Percentiles rank a stretch among this genome's conserved stretches.
Conservation (phyloP, 2,113 vertebrate genomes). For the Cynopterus brachyotis region DNA sequence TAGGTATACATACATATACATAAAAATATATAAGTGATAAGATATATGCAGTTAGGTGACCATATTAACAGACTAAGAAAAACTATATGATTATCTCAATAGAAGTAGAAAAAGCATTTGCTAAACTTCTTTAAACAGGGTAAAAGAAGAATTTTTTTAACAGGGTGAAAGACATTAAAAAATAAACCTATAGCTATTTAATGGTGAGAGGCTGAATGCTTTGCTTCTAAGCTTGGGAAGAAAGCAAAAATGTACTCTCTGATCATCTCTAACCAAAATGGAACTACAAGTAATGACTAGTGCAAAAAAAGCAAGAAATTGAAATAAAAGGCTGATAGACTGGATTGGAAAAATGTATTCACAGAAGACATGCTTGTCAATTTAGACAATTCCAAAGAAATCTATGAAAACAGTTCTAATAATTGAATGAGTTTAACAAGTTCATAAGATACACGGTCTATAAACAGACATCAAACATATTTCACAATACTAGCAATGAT, state of each 20-base stretch:
- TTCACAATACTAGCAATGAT: background rate
- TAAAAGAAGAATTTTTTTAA: background rate
- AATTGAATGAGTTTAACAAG: background rate
- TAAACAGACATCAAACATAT: background rate
- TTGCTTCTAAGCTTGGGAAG: background rate
- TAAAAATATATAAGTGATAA: background rate
- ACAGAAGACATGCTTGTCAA: background rate
- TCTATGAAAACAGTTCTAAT: background rate
- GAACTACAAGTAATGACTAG: background rate
- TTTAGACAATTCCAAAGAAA: background rate
- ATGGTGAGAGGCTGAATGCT: background rate
- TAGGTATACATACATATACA: background rate
- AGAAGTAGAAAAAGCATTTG: background rate
- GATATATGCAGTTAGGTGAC: background rate
- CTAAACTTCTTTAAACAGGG: no score
- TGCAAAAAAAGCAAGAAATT: background rate
- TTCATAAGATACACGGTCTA: background rate
- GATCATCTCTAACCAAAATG: background rate
- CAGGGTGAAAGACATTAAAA: background rate
- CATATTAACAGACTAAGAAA: background rate
- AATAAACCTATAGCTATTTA: background rate
- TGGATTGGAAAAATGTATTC: background rate
- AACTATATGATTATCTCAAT: background rate
- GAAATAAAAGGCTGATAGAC: background rate
- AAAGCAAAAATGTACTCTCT: background rate